A percentile compares a stretch with the other conserved stretches of the same genome.
phyloP scores from a whole-genome alignment of 2,888 invertebrate genomes.

The Torymus auratus region DNA sequence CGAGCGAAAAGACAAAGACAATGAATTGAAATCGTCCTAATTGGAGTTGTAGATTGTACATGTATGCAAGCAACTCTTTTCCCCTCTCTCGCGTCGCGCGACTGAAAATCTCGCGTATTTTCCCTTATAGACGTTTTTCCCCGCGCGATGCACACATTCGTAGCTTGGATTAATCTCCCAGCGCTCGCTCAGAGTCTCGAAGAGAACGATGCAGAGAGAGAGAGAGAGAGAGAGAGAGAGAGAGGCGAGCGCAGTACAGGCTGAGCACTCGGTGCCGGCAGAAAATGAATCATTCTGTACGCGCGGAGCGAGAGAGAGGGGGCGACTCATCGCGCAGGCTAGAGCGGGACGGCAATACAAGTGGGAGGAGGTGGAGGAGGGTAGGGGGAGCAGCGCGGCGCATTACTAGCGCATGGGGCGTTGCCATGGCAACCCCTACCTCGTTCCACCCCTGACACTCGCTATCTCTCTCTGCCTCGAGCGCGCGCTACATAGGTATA shows the following conservation, averaged over 20 bases:
- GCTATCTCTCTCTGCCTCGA: constrained; percentile 38
- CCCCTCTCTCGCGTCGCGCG: not conserved
- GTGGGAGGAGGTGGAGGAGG: constrained; percentile 33
- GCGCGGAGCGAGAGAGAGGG: constrained; percentile 55
- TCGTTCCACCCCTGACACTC: constrained; percentile 64
- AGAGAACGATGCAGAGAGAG: constrained; percentile 38
- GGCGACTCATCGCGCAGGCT: constrained; percentile 20
- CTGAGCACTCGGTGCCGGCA: constrained; percentile 61
- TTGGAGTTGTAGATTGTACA: constrained; percentile 17
- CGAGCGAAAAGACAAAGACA: no score
- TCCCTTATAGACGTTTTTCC: constrained; percentile 26
- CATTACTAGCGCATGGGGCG: constrained; percentile 72
- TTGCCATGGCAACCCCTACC: constrained; percentile 75
- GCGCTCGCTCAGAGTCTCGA: constrained; percentile 41
- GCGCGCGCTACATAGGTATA: constrained; percentile 5
- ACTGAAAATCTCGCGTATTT: constrained; percentile 30
- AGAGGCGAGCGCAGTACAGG: not conserved
- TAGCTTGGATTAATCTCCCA: constrained; percentile 55
- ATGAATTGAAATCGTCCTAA: constrained; percentile 1
- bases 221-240: constrained; percentile 59
- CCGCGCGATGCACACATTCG: constrained; percentile 5
- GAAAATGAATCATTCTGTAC: constrained; percentile 69
- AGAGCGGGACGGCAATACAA: not conserved
- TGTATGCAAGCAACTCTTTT: not conserved
- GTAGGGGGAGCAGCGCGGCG: constrained; percentile 54